phyloP scores from a whole-genome alignment of 2,888 invertebrate species.

The Biston betularia region DNA sequence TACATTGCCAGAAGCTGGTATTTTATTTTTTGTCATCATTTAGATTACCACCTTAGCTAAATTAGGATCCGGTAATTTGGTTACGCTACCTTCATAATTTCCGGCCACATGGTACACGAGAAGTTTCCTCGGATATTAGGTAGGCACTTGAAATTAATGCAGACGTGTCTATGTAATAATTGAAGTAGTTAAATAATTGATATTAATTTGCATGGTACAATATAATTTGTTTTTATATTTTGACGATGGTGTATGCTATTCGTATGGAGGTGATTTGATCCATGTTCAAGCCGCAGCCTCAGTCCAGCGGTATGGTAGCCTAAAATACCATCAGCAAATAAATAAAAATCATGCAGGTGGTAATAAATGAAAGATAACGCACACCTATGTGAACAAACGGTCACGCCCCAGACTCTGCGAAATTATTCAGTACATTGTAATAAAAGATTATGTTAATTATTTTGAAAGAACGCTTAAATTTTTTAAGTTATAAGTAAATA shows the following conservation, averaged over 20 bases:
- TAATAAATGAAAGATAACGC: too few species aligned
- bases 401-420: too few species aligned
- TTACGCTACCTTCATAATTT: slow-evolving; percentile 50
- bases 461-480: too few species aligned
- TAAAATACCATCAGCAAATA: too few species aligned
- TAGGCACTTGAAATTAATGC: slow-evolving; percentile 8
- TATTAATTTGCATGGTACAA: slow-evolving; percentile 31
- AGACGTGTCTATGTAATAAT: slow-evolving; percentile 31
- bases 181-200: slow-evolving; percentile 29
- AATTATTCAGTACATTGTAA: too few species aligned
- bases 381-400: too few species aligned
- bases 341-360: too few species aligned
- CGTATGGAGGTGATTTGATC: background rate
- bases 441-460: too few species aligned
- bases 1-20: background rate
- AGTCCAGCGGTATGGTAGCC: too few species aligned
- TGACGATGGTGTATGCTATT: background rate
- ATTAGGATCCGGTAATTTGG: slow-evolving; percentile 54
- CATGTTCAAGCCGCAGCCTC: too few species aligned
- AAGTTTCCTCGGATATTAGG: slow-evolving; percentile 36
- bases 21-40: slow-evolving; percentile 50
- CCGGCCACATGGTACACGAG: slow-evolving; percentile 42
- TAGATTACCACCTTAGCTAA: slow-evolving; percentile 51
- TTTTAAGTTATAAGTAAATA: too few species aligned
- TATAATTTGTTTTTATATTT: slow-evolving; percentile 16